These are phyloP conservation scores for Leuciscus idus DNA, from an alignment of 2,113 vertebrate genomes.

Conservation along the genomic window DNA sequence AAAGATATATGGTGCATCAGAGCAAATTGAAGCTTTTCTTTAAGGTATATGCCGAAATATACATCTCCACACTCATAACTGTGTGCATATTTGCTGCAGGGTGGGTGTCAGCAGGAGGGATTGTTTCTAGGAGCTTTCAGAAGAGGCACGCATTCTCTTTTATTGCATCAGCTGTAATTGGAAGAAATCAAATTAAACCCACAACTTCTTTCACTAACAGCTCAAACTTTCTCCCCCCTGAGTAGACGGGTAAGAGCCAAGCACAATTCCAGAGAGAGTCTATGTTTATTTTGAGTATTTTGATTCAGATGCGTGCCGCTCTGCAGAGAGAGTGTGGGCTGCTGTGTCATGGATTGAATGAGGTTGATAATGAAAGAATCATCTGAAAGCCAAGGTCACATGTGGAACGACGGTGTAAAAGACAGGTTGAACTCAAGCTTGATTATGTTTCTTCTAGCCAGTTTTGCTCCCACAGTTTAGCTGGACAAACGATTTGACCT, in stretches of 20 bases:
- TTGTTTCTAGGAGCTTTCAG: neutral
- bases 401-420: neutral
- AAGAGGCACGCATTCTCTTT: neutral
- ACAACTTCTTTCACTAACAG: neutral
- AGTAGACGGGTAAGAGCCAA: neutral
- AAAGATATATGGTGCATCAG: conserved; percentile 6
- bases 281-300: conserved; percentile 12
- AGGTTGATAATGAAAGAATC: conserved; percentile 12
- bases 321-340: neutral
- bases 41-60: neutral
- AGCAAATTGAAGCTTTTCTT: neutral
- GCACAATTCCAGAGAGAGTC: neutral
- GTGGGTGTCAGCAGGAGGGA: neutral
- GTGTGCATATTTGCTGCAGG: neutral
- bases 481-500: conserved; percentile 28
- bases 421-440: neutral
- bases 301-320: neutral
- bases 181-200: conserved; percentile 5
- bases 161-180: conserved; percentile 18
- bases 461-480: neutral
- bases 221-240: conserved; percentile 6
- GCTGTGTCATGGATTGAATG: neutral
- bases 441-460: neutral
- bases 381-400: neutral
- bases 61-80: neutral